Percentiles rank a stretch among this genome's conserved stretches.
These are phyloP conservation scores for Paragorgia papillata DNA, from an alignment of 92 coral and sea anemone species.

Conservation along the genomic window DNA sequence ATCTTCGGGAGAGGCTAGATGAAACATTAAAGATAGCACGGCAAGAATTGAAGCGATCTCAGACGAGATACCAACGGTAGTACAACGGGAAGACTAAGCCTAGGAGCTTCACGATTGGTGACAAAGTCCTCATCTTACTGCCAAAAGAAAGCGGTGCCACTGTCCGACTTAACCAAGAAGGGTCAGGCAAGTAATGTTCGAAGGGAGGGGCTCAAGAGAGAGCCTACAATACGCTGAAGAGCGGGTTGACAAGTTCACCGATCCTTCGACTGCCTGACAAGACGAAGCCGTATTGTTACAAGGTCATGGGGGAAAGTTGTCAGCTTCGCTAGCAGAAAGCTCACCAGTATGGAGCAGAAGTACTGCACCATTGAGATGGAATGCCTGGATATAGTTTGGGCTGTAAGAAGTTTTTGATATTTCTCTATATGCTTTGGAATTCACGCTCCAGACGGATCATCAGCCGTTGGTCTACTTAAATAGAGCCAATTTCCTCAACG, in stretches of 20 bases:
- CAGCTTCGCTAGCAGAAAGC: conserved; percentile 3
- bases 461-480: conserved; percentile 22
- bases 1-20: conserved; percentile 38
- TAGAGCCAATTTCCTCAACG: conserved; percentile 13
- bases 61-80: conserved; percentile 24
- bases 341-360: neutral
- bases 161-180: conserved; percentile 45
- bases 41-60: conserved; percentile 25
- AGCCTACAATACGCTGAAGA: conserved; percentile 8
- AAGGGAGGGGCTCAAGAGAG: conserved; percentile 27
- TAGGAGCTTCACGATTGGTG: conserved; percentile 9
- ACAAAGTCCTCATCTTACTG: conserved; percentile 49
- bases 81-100: conserved; percentile 18
- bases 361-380: conserved; percentile 26
- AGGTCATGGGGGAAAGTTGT: neutral
- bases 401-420: neutral
- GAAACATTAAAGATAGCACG: conserved; percentile 29
- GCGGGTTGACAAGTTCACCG: neutral
- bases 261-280: neutral
- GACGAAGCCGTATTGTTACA: neutral
- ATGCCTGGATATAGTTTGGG: conserved; percentile 23
- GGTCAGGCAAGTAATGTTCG: conserved; percentile 19
- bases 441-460: conserved; percentile 29
- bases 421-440: conserved; percentile 2
- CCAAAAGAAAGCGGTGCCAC: conserved; percentile 44